A percentile compares a stretch with the other conserved stretches of the same genome.
phyloP scores from a whole-genome alignment of 2,888 invertebrate genomes.

The Blastobasis lacticolella region DNA sequence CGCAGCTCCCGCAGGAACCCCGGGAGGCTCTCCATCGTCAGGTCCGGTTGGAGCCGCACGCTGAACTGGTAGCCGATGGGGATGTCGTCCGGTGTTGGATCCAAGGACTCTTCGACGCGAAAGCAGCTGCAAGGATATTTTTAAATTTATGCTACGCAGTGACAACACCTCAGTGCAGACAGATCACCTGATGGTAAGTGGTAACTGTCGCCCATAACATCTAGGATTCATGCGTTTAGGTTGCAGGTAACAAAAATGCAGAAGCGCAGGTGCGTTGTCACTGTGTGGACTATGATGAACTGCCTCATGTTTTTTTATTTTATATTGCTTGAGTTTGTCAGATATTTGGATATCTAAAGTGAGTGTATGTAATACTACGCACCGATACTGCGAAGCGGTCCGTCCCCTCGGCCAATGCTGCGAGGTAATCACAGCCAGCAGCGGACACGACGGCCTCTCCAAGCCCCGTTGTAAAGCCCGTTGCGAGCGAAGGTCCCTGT shows the following conservation, averaged over 20 bases:
- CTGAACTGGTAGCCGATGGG: slow-evolving; percentile 67
- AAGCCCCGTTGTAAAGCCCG: slow-evolving; percentile 61
- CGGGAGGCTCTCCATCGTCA: slow-evolving; percentile 37
- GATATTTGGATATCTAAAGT: too few relatives aligned
- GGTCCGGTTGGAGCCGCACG: slow-evolving; percentile 60
- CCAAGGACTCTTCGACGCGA: slow-evolving; percentile 54
- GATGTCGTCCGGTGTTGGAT: slow-evolving; percentile 24
- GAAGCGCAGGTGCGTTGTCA: too few relatives aligned
- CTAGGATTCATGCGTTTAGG: too few relatives aligned
- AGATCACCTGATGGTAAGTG: too few relatives aligned
- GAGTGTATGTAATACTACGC: too few relatives aligned
- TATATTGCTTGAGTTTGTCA: too few relatives aligned
- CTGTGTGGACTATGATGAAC: too few relatives aligned
- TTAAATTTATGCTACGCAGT: not conserved
- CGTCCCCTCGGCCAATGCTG: slow-evolving; percentile 75
- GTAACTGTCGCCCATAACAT: too few relatives aligned
- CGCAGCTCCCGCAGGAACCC: slow-evolving; percentile 46
- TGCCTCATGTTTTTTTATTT: too few relatives aligned
- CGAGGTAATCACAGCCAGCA: slow-evolving; percentile 78
- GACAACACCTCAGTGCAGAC: too few relatives aligned
- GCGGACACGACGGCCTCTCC: slow-evolving; percentile 56
- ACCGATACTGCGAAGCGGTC: slow-evolving; percentile 70
- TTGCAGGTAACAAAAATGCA: too few relatives aligned
- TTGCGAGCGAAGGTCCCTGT: slow-evolving; percentile 80
- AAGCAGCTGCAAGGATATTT: slow-evolving; percentile 55